Base-by-base conservation (phyloP, 1,140 invertebrate genomes). In the Ylistrum balloti region DNA sequence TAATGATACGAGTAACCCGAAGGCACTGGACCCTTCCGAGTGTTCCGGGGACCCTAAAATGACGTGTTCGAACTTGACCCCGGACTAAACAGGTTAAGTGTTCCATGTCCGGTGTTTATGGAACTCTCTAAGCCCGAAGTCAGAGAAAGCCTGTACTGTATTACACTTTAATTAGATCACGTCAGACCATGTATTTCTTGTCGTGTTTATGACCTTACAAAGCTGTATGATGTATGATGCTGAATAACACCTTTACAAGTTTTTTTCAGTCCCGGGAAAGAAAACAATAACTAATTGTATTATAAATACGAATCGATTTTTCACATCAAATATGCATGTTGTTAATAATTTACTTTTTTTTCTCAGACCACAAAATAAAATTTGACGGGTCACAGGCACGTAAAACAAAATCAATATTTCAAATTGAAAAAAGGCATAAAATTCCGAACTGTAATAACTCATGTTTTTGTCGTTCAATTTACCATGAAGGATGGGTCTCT, bases 401-500 rank as follows among this genome's bases (percentile, higher is more conserved):
- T 74, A n/a, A 74, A 74, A 28, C 56, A 74, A 74, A 74, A 74
- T 74, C 56, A 28, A 74, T 74, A 74, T 74, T 74, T 74, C 56
- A 74, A 74, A 74, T 74, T 74, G 56, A 74, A 74, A 74, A 74
- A 74, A 22, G 28, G 22, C n/a, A 28, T 28, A 74, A 74, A 74
- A 74, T 74, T 2, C 56, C 56, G 17, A 74, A 74, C 56, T 74
- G 56, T 74, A 74, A 74, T 74, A 74, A 74, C 56, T 74, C 56
- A 74, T 74, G 56, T 74, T 74, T 48, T 74, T 74, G 56, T 74
- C 56, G 56, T 74, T 74, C 56, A 74, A 74, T 74, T 74, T 74
- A 74, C 56, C 56, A 74, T 74, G 56, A 74, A 74, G 11, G 56
- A 74, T 74, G 56, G 56, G 56, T 17, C 56, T 28, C 56, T 74